phyloP scores from a whole-genome alignment of 2,113 vertebrate genomes.

The Rhinolophus sinicus region DNA sequence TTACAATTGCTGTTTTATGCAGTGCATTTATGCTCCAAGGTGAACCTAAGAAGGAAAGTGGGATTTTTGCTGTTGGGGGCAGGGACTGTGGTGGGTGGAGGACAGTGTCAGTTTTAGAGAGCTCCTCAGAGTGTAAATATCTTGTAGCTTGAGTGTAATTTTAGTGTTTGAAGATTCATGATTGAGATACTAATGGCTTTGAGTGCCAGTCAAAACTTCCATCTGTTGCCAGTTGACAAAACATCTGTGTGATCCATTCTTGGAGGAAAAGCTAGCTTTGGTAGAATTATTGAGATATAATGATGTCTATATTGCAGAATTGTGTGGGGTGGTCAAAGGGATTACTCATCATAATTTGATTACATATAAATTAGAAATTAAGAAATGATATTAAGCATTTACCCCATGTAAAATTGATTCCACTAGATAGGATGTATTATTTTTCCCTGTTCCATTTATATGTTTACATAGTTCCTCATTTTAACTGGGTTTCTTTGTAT shows the following conservation, averaged over 20 bases:
- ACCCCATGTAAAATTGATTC: not conserved
- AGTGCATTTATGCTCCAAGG: not conserved
- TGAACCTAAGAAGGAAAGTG: not conserved
- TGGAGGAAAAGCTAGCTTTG: conserved; percentile 15
- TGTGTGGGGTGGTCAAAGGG: not conserved
- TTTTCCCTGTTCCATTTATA: not conserved
- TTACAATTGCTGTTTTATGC: not conserved
- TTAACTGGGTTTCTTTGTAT: not conserved
- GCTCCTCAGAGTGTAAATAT: not conserved
- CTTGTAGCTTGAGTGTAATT: conserved; percentile 41
- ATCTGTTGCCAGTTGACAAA: conserved; percentile 69
- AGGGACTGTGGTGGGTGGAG: not conserved
- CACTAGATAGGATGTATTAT: not conserved
- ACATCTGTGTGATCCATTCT: conserved; percentile 56
- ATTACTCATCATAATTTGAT: not conserved
- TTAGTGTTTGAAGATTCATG: conserved; percentile 17
- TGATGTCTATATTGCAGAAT: not conserved
- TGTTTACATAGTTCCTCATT: not conserved
- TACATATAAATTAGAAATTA: not conserved
- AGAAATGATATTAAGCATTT: not conserved
- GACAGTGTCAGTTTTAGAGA: not conserved
- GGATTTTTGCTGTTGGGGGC: not conserved
- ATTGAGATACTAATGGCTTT: conserved; percentile 52
- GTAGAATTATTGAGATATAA: not conserved
- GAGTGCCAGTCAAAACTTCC: conserved; percentile 56